phyloP scores from a whole-genome alignment of 2,113 vertebrate species.

The Tachycineta bicolor region DNA sequence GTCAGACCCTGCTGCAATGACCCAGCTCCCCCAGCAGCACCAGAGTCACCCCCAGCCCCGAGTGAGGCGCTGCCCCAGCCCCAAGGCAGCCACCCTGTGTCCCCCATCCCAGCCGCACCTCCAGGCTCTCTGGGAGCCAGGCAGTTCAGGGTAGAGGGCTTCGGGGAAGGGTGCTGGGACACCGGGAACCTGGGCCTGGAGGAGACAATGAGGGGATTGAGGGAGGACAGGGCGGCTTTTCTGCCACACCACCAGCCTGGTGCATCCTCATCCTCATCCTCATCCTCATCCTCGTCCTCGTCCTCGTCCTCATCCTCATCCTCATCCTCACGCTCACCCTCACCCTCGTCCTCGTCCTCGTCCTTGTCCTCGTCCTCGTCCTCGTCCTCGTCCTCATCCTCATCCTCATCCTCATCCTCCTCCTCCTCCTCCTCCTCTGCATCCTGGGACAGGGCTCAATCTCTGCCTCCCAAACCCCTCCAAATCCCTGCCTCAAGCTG shows the following conservation, averaged over 20 bases:
- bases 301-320: too few relatives aligned
- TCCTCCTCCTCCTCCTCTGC: neutral
- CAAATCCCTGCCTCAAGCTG: neutral
- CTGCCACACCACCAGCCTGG: accelerated
- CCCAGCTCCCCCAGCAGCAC: neutral
- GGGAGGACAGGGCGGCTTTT: neutral
- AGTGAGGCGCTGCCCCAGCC: neutral
- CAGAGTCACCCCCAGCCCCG: neutral
- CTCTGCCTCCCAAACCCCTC: neutral
- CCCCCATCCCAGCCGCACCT: neutral
- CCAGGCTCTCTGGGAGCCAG: neutral
- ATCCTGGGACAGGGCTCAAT: neutral
- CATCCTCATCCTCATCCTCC: too few relatives aligned
- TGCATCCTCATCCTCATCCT: too few relatives aligned
- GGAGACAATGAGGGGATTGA: neutral
- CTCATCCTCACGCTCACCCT: neutral
- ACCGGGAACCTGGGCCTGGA: neutral
- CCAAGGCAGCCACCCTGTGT: neutral
- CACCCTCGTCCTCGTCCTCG: too few relatives aligned
- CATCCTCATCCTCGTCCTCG: too few relatives aligned
- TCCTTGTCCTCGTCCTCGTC: neutral
- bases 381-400: too few relatives aligned
- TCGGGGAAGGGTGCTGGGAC: neutral
- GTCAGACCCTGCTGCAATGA: neutral
- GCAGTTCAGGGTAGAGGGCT: neutral